phyloP scores from a whole-genome alignment of 2,113 vertebrate genomes.

The Cynocephalus volans region DNA sequence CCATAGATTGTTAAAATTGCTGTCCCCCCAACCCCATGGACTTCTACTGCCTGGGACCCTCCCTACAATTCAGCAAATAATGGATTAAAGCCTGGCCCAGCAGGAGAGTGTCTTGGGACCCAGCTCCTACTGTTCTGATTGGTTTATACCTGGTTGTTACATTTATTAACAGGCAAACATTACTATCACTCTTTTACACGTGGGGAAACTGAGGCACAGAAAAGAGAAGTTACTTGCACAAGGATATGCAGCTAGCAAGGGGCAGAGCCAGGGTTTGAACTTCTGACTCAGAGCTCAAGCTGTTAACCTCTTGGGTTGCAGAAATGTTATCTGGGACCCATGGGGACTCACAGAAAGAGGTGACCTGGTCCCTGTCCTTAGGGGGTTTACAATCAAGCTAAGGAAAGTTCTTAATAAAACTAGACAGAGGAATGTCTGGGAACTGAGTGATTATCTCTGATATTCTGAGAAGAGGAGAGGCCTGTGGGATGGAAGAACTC shows the following conservation, averaged over 20 bases:
- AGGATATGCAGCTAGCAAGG: not conserved
- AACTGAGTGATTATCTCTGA: not conserved
- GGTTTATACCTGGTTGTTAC: not conserved
- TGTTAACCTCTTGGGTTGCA: not conserved
- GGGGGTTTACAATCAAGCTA: not conserved
- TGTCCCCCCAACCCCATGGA: too few species aligned
- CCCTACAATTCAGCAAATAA: conserved; percentile 2
- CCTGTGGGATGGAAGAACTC: accelerated
- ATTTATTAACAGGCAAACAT: not conserved
- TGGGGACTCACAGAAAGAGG: not conserved
- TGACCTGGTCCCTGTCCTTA: not conserved
- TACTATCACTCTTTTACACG: not conserved
- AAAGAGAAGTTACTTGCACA: not conserved
- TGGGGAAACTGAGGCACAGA: not conserved
- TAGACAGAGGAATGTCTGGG: accelerated
- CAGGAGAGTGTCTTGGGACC: not conserved
- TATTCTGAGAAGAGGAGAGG: not conserved
- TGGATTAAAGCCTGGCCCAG: not conserved
- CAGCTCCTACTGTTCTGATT: not conserved
- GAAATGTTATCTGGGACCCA: not conserved
- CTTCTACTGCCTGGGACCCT: not conserved
- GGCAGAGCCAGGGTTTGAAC: not conserved
- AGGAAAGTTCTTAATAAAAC: not conserved
- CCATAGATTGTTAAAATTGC: not conserved
- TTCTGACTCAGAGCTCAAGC: not conserved